Evolutionary conservation across 2,113 vertebrate genomes (phyloP), one percentile per base, ranked within the genome.

Genomic region (Setophaga petechia): DNA sequence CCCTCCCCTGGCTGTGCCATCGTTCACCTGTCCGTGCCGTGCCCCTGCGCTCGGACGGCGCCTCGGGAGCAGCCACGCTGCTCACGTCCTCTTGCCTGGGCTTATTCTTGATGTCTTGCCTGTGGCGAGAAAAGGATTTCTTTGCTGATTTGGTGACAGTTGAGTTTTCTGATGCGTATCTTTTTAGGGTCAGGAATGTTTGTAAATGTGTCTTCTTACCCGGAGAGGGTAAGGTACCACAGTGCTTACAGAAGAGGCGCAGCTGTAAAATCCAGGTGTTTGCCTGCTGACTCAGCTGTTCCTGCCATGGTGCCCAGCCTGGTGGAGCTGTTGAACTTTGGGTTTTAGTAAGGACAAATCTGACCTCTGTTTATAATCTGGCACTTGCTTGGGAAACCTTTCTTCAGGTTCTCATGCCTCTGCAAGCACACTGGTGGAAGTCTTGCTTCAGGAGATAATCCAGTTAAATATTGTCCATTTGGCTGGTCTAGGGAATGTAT

Each of bases 41-140:
- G 35, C 27, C 49, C 1, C 1, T 10, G 35, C 16, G 0, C 39
- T 33, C 30, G 4, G 25, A 15, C 77, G 7, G 41, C 8, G 44
- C 69, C 39, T 54, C 39, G 6, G 7, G 43, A 12, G 44, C 49
- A 9, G 2, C 37, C 22, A 2, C 37, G 2, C 57, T 33, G 62
- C 27, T 58, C 43, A 4, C 52, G 20, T 20, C 28, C 17, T 15
- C 19, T 6, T 33, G 3, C 2, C 2, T 12, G 49, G 13, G 1
- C 43, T 23, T 6, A 2, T 44, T 43, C 35, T 24, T 41, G 41
- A 11, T 24, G 3, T 44, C 39, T 41, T n/a, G 13, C 16, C 6
- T 8, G 1, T 15, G n/a, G 11, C 11, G 27, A 10, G 17, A 33
- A 23, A 16, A n/a, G 2, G 11, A 4, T 52, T 87, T 73, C 3